These are phyloP conservation scores for Habroteleia sp. DNA, from an alignment of 2,888 invertebrate species.

Conservation along the genomic window DNA sequence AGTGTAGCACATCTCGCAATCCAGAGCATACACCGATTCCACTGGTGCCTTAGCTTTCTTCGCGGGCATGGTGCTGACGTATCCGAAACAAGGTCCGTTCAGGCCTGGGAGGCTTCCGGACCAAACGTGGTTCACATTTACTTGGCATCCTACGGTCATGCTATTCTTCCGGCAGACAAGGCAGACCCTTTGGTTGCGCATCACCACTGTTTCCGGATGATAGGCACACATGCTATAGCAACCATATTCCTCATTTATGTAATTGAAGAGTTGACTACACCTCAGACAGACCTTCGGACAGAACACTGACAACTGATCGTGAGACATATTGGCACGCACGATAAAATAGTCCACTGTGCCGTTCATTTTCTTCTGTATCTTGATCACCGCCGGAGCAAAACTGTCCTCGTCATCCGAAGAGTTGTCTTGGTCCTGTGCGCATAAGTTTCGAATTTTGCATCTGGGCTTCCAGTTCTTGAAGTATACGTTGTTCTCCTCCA, in stretches of 20 bases:
- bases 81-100: constrained; percentile 88
- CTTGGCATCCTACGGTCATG: constrained; percentile 84
- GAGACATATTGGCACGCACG: not conserved
- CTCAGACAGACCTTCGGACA: constrained; percentile 14
- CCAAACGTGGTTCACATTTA: constrained; percentile 89
- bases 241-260: no score
- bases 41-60: constrained; percentile 72
- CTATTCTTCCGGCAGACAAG: not conserved
- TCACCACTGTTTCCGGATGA: constrained; percentile 87
- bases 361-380: constrained; percentile 86
- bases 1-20: constrained; percentile 99
- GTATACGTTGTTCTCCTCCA: constrained; percentile 19
- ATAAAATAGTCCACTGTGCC: constrained; percentile 82
- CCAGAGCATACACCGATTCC: constrained; percentile 88
- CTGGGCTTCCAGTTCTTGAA: constrained; percentile 41
- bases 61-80: constrained; percentile 80
- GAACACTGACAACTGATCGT: not conserved
- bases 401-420: constrained; percentile 73
- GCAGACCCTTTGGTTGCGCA: constrained; percentile 81
- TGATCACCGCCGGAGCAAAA: constrained; percentile 84
- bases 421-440: constrained; percentile 68
- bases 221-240: no score
- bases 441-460: not conserved
- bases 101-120: constrained; percentile 86
- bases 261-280: not conserved